Conservation (phyloP, 37 sponge, comb jelly and placozoan species). For the Spongia lamella region DNA sequence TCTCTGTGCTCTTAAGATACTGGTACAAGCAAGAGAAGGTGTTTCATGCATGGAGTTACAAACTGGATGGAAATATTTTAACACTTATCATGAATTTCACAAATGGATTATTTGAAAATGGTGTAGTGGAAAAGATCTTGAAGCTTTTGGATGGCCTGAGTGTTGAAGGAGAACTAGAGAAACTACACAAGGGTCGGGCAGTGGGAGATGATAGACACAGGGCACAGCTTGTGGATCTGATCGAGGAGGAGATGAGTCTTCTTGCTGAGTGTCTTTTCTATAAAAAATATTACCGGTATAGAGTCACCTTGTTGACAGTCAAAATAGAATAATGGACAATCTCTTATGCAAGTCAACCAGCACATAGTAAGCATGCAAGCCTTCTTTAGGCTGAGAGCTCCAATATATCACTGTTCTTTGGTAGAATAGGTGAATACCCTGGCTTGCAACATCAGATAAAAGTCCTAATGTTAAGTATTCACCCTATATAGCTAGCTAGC, state of each 20-base stretch:
- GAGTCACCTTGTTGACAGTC: slow-evolving; percentile 74
- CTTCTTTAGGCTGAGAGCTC: no score
- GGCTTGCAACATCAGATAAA: no score
- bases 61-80: slow-evolving; percentile 24
- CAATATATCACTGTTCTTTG: no score
- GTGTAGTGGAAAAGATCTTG: slow-evolving; percentile 74
- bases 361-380: no score
- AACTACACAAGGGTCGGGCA: slow-evolving; percentile 61
- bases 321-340: slow-evolving; percentile 62
- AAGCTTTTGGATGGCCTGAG: slow-evolving; percentile 47
- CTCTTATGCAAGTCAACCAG: no score
- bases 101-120: slow-evolving; percentile 62
- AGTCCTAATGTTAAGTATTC: no score
- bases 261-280: slow-evolving; percentile 78
- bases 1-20: slow-evolving; percentile 58
- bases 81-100: slow-evolving; percentile 62
- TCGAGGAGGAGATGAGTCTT: slow-evolving; percentile 68
- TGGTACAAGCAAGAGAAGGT: slow-evolving; percentile 81
- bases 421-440: no score
- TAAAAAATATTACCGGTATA: slow-evolving; percentile 86
- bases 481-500: no score
- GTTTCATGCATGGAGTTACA: slow-evolving; percentile 71
- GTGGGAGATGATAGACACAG: slow-evolving; percentile 64
- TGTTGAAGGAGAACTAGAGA: slow-evolving; percentile 65
- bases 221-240: slow-evolving; percentile 61